phyloP scores from a whole-genome alignment of 2,113 vertebrate genomes.

The Protomyctophum bolini region DNA sequence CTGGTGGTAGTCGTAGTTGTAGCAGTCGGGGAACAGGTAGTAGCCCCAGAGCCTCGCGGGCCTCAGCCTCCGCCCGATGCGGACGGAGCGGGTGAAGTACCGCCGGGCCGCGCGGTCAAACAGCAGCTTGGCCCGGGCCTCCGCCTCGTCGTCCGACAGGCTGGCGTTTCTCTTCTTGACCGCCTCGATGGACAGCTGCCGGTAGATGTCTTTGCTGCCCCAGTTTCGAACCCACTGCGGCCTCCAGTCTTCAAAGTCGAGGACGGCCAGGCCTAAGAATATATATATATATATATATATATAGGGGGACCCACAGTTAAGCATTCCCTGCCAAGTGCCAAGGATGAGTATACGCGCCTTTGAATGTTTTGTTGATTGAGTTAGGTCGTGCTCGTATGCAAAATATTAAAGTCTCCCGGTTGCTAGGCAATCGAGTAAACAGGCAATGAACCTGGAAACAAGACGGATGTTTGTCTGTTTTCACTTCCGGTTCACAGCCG shows the following conservation, averaged over 20 bases:
- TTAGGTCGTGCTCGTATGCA: too few species aligned
- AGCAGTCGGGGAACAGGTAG: conserved; percentile 75
- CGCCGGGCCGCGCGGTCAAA: conserved; percentile 64
- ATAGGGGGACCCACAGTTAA: too few species aligned
- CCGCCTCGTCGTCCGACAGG: conserved; percentile 39
- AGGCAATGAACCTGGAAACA: too few species aligned
- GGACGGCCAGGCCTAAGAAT: conserved; percentile 83
- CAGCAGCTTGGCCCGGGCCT: conserved; percentile 38
- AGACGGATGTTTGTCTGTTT: too few species aligned
- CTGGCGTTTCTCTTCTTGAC: conserved; percentile 62
- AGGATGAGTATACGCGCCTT: too few species aligned
- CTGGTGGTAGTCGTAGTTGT: conserved; percentile 71
- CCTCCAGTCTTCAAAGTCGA: conserved; percentile 89
- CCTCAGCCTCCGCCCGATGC: conserved; percentile 58
- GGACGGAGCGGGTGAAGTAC: conserved; percentile 64
- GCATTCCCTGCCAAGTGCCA: too few species aligned
- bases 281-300: too few species aligned
- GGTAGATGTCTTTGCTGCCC: conserved; percentile 83
- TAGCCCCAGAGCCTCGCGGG: conserved; percentile 70
- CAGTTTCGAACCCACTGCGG: conserved; percentile 85
- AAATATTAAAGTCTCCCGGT: too few species aligned
- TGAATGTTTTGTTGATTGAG: too few species aligned
- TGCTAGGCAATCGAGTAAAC: too few species aligned
- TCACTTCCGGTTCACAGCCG: too few species aligned
- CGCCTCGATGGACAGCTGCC: conserved; percentile 69